Evolutionary conservation across 2,113 vertebrate species (phyloP), one percentile per base, ranked within the genome.

Genomic region (Aspidoscelis tigris): DNA sequence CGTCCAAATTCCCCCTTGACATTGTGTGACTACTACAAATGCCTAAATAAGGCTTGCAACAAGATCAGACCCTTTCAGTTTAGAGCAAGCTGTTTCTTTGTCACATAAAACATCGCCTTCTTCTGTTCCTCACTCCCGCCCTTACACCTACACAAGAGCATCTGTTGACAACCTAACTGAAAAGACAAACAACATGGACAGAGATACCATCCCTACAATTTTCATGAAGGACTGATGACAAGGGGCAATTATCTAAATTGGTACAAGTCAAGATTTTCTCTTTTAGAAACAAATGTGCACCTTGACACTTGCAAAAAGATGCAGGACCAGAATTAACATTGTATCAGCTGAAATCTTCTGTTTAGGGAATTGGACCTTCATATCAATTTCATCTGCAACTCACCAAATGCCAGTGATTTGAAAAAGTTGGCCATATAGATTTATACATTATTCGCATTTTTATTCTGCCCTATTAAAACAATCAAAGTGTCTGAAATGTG

Each of bases 181-280:
- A 75, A 80, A 83, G 64, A 55, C 50, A 66, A 79, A 85, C 66
- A 55, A 41, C 84, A 83, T 7, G 80, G 87, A 86, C 84, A 72
- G 26, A n/a, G 65, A 79, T 64, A 79, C 39, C 87, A 88, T 47
- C 84, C 72, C 87, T 66, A 65, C 84, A 83, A 66, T 86, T 83
- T 83, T 66, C 65, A 33, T 39, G 76, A 80, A 70, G 43, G 64
- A 75, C 3, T 72, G 39, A 76, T 68, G 78, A 81, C 72, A 84
- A 69, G 78, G 69, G 21, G 39, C 70, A 86, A 89, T 89, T 89
- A 86, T 41, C 84, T 64, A 68, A 81, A 84, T 69, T 69, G 78
- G 81, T 78, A 43, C 55, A 84, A 83, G 47, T 78, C 78, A 84
- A 80, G 74, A 47, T 44, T 72, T 86, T 81, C 68, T 47, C 58